phyloP scores from a whole-genome alignment of 2,888 invertebrate genomes.

The Diachrysia chrysitis region DNA sequence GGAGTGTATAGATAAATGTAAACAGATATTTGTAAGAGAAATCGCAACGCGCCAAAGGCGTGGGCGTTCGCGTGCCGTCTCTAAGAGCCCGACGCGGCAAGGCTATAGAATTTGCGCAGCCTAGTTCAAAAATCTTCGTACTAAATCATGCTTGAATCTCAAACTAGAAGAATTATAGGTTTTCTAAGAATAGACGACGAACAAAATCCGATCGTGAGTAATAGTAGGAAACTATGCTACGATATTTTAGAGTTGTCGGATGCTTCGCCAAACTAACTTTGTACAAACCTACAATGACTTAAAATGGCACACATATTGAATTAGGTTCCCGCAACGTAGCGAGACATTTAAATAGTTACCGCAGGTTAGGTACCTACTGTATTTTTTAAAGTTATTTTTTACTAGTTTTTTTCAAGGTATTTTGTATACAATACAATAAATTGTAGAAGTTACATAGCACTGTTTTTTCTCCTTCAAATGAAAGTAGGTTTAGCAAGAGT shows the following conservation, averaged over 20 bases:
- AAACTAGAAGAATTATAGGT: neutral
- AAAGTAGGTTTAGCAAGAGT: neutral
- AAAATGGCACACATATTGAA: no score
- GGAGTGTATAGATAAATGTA: slow-evolving; percentile 5
- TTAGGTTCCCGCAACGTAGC: no score
- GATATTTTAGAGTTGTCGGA: neutral
- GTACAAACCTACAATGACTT: neutral
- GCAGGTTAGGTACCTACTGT: no score
- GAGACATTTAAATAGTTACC: no score
- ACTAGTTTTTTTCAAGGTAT: no score
- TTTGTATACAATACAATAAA: no score
- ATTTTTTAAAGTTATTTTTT: no score
- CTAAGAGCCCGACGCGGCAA: neutral
- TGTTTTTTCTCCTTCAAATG: neutral
- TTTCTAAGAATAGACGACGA: neutral
- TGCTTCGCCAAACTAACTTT: neutral
- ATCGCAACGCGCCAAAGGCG: neutral
- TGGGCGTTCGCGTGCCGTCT: neutral
- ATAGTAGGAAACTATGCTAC: slow-evolving; percentile 4
- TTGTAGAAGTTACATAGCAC: neutral
- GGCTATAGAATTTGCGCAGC: neutral
- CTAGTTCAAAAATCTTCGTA: slow-evolving; percentile 1
- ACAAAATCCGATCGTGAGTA: slow-evolving; percentile 1
- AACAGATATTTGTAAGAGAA: slow-evolving; percentile 6
- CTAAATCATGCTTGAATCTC: neutral